Conservation (phyloP, 2,888 invertebrate species). For the Oxystoma pomonae region DNA sequence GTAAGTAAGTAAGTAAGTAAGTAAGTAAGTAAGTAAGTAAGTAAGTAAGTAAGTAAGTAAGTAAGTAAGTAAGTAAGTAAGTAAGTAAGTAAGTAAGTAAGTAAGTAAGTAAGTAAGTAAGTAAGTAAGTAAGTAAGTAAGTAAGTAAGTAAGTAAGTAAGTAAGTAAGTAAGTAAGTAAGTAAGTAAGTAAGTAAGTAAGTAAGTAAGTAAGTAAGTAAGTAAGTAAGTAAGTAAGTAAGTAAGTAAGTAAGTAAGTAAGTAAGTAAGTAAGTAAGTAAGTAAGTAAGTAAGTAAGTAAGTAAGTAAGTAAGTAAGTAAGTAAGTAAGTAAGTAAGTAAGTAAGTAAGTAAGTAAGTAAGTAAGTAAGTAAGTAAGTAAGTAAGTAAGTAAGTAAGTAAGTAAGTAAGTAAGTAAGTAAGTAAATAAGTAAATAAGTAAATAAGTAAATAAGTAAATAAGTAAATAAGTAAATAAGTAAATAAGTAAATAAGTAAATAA, state of each 20-base stretch:
- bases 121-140: slow-evolving; percentile 8
- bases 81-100: not conserved
- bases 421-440: not conserved
- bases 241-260: slow-evolving; percentile 10
- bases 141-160: slow-evolving; percentile 8
- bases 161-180: slow-evolving; percentile 8
- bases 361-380: slow-evolving; percentile 10
- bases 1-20: not conserved
- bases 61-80: not conserved
- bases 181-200: slow-evolving; percentile 8
- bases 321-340: slow-evolving; percentile 10
- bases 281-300: slow-evolving; percentile 10
- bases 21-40: not conserved
- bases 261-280: slow-evolving; percentile 10
- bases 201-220: slow-evolving; percentile 10
- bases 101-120: slow-evolving; percentile 3
- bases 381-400: slow-evolving; percentile 10
- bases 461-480: slow-evolving; percentile 6
- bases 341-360: slow-evolving; percentile 10
- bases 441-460: not conserved
- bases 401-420: slow-evolving; percentile 8
- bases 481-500: slow-evolving; percentile 7
- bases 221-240: slow-evolving; percentile 10
- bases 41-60: not conserved
- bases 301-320: slow-evolving; percentile 10